Evolutionary conservation across 2,888 invertebrate genomes (phyloP), one percentile per base, ranked within the genome.

Genomic region (Caenorhabditis becei): DNA sequence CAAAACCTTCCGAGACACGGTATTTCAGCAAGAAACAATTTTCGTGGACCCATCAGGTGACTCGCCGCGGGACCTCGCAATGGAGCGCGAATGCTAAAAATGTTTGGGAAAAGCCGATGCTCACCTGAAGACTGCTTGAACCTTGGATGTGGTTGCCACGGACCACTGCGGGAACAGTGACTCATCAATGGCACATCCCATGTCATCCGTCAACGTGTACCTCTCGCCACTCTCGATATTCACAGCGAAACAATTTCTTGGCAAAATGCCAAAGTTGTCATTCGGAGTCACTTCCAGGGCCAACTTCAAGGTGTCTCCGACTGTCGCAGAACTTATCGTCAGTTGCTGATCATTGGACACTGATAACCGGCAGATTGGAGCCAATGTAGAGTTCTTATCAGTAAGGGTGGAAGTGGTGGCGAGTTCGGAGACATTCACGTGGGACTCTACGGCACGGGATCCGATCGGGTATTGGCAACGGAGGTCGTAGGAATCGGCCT

Each of bases 401-500:
- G 80, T 77, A 16, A 89, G 79, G 4, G 89, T 88, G n/a, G 87
- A 82, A 8, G 78, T 79, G 0, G 88, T 81, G 0, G 87, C 83
- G 10, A 88, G 80, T 49, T 89, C 89, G 10, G 87, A 85, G 23
- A 91, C 89, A 63, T 97, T 97, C 28, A 87, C 86, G 26, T 86
- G 83, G 0, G 87, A 87, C 53, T 84, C 80, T 16, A 80, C 77
- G 23, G 62, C 58, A 1, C 72, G 69, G 2, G 77, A 69, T 4
- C 82, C 82, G 37, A 82, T 65, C 26, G 82, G 82, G 35, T 82
- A 82, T 65, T 75, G 75, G 65, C 82, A 82, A 1, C 82, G 77
- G 20, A 97, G 96, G 92, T 97, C 96, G 93, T 97, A 97, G 1
- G 97, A 97, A 92, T 96, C 96, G 5, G 97, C 96, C 37, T 66